Evolutionary conservation across 2,113 vertebrate species (phyloP), one percentile per base, ranked within the genome.

Genomic region (Lasiurus borealis): DNA sequence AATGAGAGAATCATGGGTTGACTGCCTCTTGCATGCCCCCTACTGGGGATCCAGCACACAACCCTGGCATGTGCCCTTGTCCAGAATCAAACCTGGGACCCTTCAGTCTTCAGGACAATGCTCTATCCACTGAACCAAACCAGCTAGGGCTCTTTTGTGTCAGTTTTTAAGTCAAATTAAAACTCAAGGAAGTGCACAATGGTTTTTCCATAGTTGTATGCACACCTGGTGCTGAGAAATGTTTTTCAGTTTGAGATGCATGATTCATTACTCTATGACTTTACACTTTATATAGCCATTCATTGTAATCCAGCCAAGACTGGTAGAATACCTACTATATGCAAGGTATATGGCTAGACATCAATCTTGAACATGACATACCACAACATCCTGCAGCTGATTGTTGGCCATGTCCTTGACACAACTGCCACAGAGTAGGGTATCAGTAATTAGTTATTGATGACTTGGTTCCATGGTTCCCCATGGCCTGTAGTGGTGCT

Each of bases 151-250:
- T 62, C 59, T 62, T 62, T 62, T 62, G 59, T 23, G 27, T 62
- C 66, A 84, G n/a, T 78, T 25, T 86, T 91, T 72, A 76, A 57
- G 16, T 73, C 19, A 83, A 96, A 84, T 82, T 68, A 85, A 72
- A 94, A 64, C 34, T 76, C 69, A 83, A 48, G 71, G 29, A 81
- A 75, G 3, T 44, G 1, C 19, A 52, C 16, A 12, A 23, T 66
- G 15, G 52, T 83, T 86, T 27, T 68, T 81, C 13, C 40, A 19
- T 75, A 44, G 31, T 14, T 91, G 57, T 27, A 2, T 46, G 18
- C 0, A 10, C 9, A 27, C 2, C 46, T 71, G 34, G 46, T 90
- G 27, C 36, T 52, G 15, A 92, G 36, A 59, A 78, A 48, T 52
- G 2, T 66, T 91, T 48, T 77, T 90, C 12, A 46, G 11, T 59